These are phyloP conservation scores for Cnemophilus loriae DNA, from an alignment of 2,113 vertebrate genomes.

Conservation along the genomic window DNA sequence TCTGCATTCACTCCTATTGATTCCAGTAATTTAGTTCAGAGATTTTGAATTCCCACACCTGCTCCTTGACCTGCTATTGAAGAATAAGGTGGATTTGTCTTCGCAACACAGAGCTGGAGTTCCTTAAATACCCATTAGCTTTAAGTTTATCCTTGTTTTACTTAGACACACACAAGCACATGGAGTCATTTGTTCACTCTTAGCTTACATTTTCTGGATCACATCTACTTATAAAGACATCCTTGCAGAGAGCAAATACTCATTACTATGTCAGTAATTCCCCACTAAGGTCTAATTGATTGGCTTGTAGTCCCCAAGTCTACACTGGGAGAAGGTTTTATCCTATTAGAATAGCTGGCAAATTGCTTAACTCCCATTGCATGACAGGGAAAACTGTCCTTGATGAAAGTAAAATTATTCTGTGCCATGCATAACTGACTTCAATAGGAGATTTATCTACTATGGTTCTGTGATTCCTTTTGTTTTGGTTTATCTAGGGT, in stretches of 20 bases:
- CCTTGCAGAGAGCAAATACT: conserved; percentile 24
- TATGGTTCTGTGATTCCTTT: background rate
- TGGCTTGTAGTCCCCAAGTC: background rate
- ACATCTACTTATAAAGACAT: conserved; percentile 28
- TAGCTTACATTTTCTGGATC: conserved; percentile 22
- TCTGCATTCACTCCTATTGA: background rate
- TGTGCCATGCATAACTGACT: background rate
- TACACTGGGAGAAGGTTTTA: background rate
- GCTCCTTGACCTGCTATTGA: background rate
- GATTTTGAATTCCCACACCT: conserved; percentile 30
- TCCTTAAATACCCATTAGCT: conserved; percentile 40
- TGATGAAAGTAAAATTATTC: background rate
- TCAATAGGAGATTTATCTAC: background rate
- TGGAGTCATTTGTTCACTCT: background rate
- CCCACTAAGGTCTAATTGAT: conserved; percentile 35
- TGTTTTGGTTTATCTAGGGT: background rate
- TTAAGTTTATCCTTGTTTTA: conserved; percentile 27
- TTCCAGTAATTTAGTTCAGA: conserved; percentile 7
- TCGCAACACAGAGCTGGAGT: background rate
- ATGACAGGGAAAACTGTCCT: background rate
- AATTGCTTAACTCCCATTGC: conserved; percentile 7
- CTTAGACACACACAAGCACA: background rate
- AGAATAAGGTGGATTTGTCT: conserved; percentile 16
- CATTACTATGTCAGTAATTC: conserved; percentile 28
- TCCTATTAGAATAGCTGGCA: conserved; percentile 18